Conservation (phyloP, 2,797 vertebrate species). For the Propithecus deckenii region DNA sequence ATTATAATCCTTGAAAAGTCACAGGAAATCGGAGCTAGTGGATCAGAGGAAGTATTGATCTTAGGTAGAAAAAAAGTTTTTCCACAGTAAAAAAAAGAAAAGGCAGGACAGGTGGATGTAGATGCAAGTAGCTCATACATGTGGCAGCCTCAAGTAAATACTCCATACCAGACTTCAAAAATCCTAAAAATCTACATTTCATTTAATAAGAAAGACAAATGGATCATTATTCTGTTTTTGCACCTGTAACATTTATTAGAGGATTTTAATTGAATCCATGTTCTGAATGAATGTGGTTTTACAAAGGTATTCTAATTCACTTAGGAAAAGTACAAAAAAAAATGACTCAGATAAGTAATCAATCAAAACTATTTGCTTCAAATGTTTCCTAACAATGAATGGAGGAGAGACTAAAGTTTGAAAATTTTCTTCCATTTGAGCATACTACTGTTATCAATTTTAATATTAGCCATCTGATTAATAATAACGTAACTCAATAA, state of each 20-base stretch:
- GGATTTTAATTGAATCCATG: neutral
- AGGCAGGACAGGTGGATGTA: neutral
- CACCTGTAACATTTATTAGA: neutral
- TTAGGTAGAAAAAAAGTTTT: neutral
- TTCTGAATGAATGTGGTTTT: neutral
- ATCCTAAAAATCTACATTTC: neutral
- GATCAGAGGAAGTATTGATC: neutral
- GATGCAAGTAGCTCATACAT: neutral
- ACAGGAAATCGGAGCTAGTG: neutral
- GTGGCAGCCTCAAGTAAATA: neutral
- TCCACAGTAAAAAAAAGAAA: neutral
- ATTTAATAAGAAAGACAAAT: neutral
- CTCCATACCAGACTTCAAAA: neutral
- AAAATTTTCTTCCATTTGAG: neutral
- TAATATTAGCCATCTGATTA: neutral
- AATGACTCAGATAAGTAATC: neutral
- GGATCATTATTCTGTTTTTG: neutral
- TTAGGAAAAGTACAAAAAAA: neutral
- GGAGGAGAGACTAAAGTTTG: neutral
- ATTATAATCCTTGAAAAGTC: neutral
- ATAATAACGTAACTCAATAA: neutral
- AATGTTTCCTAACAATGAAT: neutral
- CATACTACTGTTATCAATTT: neutral
- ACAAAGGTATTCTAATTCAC: neutral
- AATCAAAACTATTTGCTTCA: neutral